Percentiles rank a stretch among this genome's conserved stretches.
These are phyloP conservation scores for Papilio demoleus DNA, from an alignment of 2,888 invertebrate genomes.

Conservation along the genomic window DNA sequence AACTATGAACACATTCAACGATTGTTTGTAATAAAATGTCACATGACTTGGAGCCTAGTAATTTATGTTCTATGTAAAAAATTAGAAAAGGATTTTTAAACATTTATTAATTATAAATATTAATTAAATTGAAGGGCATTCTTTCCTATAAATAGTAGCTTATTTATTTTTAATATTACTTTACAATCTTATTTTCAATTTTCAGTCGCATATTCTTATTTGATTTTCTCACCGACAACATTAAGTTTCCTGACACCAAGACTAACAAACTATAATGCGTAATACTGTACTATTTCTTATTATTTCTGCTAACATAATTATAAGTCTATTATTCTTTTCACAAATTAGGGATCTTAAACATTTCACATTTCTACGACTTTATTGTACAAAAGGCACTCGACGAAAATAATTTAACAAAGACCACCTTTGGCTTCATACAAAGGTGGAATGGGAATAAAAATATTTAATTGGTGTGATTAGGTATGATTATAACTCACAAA, in stretches of 20 bases:
- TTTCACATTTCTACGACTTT: conserved; percentile 40
- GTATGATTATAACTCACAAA: conserved; percentile 72
- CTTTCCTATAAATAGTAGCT: too few relatives aligned
- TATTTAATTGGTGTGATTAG: conserved; percentile 81
- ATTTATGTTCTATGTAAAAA: neutral
- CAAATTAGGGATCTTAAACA: conserved; percentile 47
- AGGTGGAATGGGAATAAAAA: conserved; percentile 76
- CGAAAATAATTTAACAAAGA: conserved; percentile 69
- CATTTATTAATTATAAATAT: neutral
- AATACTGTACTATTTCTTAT: neutral
- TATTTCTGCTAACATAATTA: neutral
- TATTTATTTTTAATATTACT: too few relatives aligned
- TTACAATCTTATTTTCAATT: too few relatives aligned
- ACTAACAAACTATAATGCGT: too few relatives aligned
- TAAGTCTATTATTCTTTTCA: conserved; percentile 22
- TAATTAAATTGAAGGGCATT: too few relatives aligned
- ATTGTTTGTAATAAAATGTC: too few relatives aligned
- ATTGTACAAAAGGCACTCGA: conserved; percentile 63
- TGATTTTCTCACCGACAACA: too few relatives aligned
- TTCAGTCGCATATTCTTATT: too few relatives aligned
- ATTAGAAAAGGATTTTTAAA: neutral
- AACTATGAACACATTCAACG: neutral
- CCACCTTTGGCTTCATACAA: conserved; percentile 62
- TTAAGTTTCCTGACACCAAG: too few relatives aligned
- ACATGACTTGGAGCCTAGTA: too few relatives aligned